Conservation (phyloP, 2,113 vertebrate species). For the Tricholaema leucomelas region DNA sequence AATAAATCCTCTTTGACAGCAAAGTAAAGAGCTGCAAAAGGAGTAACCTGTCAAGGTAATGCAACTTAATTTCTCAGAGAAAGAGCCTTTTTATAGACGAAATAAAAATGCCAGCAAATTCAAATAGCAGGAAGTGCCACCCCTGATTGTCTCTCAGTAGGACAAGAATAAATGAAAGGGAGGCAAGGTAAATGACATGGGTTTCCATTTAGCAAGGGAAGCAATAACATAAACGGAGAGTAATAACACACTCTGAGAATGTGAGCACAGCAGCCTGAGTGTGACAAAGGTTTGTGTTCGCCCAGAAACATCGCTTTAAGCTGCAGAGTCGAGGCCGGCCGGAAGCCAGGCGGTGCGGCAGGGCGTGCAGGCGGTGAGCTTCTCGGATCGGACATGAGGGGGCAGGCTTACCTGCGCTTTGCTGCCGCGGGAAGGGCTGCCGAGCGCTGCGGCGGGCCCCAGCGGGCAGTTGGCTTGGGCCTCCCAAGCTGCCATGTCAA, state of each 20-base stretch:
- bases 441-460: not conserved
- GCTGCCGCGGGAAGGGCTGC: not conserved
- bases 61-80: slow-evolving; percentile 75
- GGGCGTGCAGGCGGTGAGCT: not conserved
- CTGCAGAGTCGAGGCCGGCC: not conserved
- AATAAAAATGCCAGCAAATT: slow-evolving; percentile 69
- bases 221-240: not conserved
- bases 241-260: not conserved
- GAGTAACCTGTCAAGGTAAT: slow-evolving; percentile 65
- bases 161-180: slow-evolving; percentile 21
- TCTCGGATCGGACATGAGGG: slow-evolving; percentile 55
- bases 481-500: not conserved
- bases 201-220: not conserved
- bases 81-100: slow-evolving; percentile 70
- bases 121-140: slow-evolving; percentile 68
- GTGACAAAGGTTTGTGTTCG: not conserved
- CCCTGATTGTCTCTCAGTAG: slow-evolving; percentile 56
- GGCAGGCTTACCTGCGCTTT: slow-evolving; percentile 74
- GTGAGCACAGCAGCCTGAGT: not conserved
- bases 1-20: slow-evolving; percentile 62
- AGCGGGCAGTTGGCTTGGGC: not conserved
- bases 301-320: not conserved
- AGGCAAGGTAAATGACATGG: not conserved
- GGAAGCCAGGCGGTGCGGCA: not conserved
- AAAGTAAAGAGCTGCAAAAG: slow-evolving; percentile 59